Conservation (phyloP, 1,140 invertebrate species). For the Drosophila triauraria region DNA sequence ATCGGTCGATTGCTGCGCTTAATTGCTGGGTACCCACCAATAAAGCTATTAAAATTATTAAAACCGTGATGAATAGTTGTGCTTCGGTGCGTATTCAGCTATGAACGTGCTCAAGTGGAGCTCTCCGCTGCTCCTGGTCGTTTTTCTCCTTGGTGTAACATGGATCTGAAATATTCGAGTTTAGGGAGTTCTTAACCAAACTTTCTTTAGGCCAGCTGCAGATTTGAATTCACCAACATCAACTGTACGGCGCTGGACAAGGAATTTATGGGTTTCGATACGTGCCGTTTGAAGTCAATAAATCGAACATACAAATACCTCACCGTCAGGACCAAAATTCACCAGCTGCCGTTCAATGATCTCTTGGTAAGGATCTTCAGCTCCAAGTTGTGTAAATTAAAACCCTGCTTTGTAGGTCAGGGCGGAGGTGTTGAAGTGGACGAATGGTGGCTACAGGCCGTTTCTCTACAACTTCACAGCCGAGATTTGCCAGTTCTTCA, state of each 20-base stretch:
- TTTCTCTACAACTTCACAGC: constrained; percentile 2
- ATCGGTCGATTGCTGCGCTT: background rate
- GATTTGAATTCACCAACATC: constrained; percentile 16
- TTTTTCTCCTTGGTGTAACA: background rate
- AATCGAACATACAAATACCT: constrained; percentile 8
- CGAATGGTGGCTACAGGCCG: constrained; percentile 4
- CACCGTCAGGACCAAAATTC: background rate
- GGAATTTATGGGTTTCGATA: background rate
- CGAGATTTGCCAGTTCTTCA: background rate
- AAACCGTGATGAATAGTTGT: background rate
- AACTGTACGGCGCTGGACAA: background rate
- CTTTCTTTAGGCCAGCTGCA: background rate
- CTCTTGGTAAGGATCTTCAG: background rate
- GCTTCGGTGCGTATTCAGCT: background rate
- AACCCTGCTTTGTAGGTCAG: background rate
- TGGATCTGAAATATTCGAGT: background rate
- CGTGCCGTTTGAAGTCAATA: constrained; percentile 4
- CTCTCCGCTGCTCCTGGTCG: background rate
- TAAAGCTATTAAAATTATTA: no score
- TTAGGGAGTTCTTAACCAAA: background rate
- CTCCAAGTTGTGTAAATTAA: no score
- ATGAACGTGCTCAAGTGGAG: background rate
- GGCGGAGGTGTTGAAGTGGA: background rate
- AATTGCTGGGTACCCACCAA: background rate
- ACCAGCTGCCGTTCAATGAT: background rate